These are phyloP conservation scores for Ptilorrhoa leucosticta DNA, from an alignment of 2,113 vertebrate species.

Conservation along the genomic window DNA sequence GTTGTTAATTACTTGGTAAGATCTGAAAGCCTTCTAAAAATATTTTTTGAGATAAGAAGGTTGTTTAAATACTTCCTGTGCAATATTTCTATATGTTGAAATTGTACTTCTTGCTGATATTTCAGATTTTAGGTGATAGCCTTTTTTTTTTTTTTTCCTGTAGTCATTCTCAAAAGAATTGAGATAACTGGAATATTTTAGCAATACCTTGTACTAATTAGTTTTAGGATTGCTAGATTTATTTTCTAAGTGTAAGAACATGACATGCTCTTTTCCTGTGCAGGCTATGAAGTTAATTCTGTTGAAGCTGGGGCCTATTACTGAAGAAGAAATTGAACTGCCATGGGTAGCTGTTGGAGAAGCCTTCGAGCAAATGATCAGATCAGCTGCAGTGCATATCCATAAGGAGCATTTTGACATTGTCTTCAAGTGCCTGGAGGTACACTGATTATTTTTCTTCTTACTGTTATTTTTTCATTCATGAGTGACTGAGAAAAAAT, in stretches of 20 bases:
- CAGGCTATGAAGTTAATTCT: slow-evolving; percentile 84
- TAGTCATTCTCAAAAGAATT: background rate
- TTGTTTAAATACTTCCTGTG: background rate
- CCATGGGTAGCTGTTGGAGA: slow-evolving; percentile 83
- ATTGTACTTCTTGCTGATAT: background rate
- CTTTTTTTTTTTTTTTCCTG: background rate
- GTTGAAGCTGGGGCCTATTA: slow-evolving; percentile 84
- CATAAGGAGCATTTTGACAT: slow-evolving; percentile 82
- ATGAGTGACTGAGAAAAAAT: background rate
- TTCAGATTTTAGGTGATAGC: background rate
- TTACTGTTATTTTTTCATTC: background rate
- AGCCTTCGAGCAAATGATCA: slow-evolving; percentile 82
- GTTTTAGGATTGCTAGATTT: background rate
- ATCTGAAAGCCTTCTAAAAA: background rate
- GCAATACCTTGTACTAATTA: background rate
- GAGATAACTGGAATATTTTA: background rate
- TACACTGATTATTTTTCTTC: slow-evolving; percentile 10
- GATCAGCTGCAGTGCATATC: slow-evolving; percentile 75
- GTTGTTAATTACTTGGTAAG: background rate
- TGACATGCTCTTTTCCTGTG: background rate
- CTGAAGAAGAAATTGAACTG: slow-evolving; percentile 68
- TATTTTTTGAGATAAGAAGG: background rate
- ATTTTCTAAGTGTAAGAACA: background rate
- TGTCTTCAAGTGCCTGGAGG: slow-evolving; percentile 87
- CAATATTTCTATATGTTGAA: background rate